phyloP scores from a whole-genome alignment of 2,113 vertebrate genomes.

The Coreoperca whiteheadi region DNA sequence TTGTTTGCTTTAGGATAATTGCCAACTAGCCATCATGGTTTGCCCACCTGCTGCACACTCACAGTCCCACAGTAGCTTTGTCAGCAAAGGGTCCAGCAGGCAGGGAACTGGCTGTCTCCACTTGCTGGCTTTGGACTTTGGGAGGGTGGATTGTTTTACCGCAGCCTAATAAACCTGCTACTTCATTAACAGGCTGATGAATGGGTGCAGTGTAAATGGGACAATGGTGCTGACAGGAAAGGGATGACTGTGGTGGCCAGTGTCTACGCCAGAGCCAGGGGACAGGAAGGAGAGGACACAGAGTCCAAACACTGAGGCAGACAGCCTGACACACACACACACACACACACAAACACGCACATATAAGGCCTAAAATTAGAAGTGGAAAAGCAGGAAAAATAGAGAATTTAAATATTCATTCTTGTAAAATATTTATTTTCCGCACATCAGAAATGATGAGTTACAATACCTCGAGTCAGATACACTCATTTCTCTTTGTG shows the following conservation, averaged over 20 bases:
- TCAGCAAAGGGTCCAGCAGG: constrained; percentile 60
- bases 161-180: constrained; percentile 76
- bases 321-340: constrained; percentile 6
- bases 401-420: background rate
- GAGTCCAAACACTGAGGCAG: constrained; percentile 25
- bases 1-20: constrained; percentile 24
- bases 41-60: constrained; percentile 44
- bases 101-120: constrained; percentile 51
- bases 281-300: constrained; percentile 49
- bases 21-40: constrained; percentile 30
- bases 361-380: background rate
- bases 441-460: background rate
- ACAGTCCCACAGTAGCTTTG: constrained; percentile 36
- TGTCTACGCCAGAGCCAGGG: constrained; percentile 33
- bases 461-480: constrained; percentile 2
- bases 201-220: constrained; percentile 67
- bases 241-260: constrained; percentile 63
- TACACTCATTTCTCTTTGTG: background rate
- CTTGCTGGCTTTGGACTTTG: constrained; percentile 30
- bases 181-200: constrained; percentile 78
- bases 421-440: constrained; percentile 1
- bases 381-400: background rate
- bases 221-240: constrained; percentile 67
- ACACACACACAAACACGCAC: constrained; percentile 6
- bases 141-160: constrained; percentile 70